Conservation (phyloP, 2,797 vertebrate genomes). For the Paguma larvata region DNA sequence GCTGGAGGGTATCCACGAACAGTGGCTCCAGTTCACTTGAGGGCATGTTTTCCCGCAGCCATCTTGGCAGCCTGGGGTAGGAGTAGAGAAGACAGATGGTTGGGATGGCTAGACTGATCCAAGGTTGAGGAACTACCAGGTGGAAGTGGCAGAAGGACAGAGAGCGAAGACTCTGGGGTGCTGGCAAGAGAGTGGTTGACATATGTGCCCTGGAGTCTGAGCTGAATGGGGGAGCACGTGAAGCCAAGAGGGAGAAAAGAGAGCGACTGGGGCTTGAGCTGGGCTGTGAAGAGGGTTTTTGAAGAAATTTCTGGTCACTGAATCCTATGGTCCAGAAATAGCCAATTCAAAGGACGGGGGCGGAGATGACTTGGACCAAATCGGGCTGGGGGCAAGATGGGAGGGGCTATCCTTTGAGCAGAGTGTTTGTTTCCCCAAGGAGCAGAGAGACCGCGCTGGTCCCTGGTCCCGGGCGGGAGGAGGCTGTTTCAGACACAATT, state of each 20-base stretch:
- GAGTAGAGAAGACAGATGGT: slow-evolving; percentile 65
- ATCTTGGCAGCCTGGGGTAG: neutral
- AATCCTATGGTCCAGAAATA: neutral
- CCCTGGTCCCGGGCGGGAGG: neutral
- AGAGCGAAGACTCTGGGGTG: neutral
- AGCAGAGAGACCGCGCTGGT: neutral
- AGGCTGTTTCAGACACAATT: neutral
- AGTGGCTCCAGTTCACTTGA: neutral
- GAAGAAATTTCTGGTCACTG: neutral
- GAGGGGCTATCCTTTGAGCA: neutral
- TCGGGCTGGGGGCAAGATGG: neutral
- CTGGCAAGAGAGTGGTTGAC: slow-evolving; percentile 6
- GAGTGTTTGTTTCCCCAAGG: neutral
- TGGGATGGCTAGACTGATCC: neutral
- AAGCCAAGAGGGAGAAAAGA: neutral
- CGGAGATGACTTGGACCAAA: neutral
- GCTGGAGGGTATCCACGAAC: neutral
- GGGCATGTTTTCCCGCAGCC: neutral
- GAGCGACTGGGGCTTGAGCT: neutral
- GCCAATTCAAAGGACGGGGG: neutral
- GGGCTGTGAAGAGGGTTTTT: neutral
- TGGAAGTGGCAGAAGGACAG: slow-evolving; percentile 64
- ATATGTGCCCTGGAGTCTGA: neutral
- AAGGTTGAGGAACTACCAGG: neutral
- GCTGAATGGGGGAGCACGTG: neutral